A percentile compares a stretch with the other conserved stretches of the same genome.
Evolutionary conservation across 2,113 vertebrate species (phyloP).

Genomic region (Perca fluviatilis): DNA sequence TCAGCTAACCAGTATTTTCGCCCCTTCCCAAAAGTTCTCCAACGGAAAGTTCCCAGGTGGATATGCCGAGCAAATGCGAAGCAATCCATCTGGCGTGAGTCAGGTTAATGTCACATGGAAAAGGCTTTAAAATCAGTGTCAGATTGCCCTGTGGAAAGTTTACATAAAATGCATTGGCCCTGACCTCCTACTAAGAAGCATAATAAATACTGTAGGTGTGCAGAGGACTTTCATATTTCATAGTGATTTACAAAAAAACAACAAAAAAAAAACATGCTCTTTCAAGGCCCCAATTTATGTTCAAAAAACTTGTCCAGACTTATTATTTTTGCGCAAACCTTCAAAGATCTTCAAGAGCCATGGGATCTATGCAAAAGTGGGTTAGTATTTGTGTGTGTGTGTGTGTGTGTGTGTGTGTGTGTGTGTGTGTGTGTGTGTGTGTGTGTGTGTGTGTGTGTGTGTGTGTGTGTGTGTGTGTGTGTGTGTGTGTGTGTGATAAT

Average conservation of each 20-base stretch:
- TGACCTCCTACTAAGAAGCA: background rate
- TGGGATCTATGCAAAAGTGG: constrained; percentile 9
- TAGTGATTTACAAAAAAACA: background rate
- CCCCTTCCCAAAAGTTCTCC: too few species aligned
- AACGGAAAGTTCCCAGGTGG: too few species aligned
- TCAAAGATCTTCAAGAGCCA: background rate
- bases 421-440: too few species aligned
- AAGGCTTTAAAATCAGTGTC: background rate
- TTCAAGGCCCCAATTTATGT: background rate
- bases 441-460: too few species aligned
- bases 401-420: too few species aligned
- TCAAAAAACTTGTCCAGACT: background rate
- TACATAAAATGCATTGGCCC: background rate
- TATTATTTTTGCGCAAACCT: background rate
- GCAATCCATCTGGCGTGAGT: too few species aligned
- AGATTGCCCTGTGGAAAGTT: background rate
- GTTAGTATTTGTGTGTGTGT: background rate
- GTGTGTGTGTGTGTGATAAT: background rate
- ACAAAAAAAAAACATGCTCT: background rate
- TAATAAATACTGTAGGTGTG: too few species aligned
- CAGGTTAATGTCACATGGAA: background rate
- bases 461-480: too few species aligned
- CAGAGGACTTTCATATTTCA: background rate
- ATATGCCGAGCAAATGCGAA: too few species aligned
- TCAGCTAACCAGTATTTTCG: too few species aligned